Conservation (phyloP, 1,140 invertebrate species). For the Calliopsis andreniformis region DNA sequence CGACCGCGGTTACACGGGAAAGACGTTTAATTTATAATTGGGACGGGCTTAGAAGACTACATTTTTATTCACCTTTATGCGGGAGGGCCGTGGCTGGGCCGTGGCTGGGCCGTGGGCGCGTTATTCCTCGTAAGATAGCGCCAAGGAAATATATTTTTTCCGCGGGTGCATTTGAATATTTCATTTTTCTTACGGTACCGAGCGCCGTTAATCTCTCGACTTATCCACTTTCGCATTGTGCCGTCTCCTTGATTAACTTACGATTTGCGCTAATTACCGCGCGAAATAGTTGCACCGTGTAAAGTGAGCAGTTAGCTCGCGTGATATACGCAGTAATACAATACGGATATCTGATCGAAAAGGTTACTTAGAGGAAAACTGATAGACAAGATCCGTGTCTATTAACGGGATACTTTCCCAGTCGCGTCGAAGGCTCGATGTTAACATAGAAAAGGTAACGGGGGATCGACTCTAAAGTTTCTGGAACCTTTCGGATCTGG, state of each 20-base stretch:
- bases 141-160: conserved; percentile 24
- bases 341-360: conserved; percentile 24
- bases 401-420: conserved; percentile 33
- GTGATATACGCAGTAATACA: conserved; percentile 13
- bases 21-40: conserved; percentile 52
- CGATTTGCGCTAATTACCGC: conserved; percentile 51
- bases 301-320: conserved; percentile 20
- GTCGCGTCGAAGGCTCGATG: background rate
- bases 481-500: background rate
- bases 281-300: conserved; percentile 41
- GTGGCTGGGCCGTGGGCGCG: conserved; percentile 2
- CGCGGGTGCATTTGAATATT: conserved; percentile 41
- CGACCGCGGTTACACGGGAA: conserved; percentile 27
- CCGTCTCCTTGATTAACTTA: conserved; percentile 27
- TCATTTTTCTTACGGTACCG: conserved; percentile 44
- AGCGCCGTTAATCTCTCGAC: conserved; percentile 43
- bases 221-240: conserved; percentile 43
- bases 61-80: conserved; percentile 26
- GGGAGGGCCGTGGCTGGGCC: background rate
- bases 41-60: conserved; percentile 38
- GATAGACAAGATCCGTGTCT: conserved; percentile 44
- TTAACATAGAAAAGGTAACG: background rate
- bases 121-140: conserved; percentile 35
- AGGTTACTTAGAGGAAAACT: conserved; percentile 23
- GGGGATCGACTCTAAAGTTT: background rate